A percentile compares a stretch with the other conserved stretches of the same genome.
Conservation (phyloP, 1,140 invertebrate species). For the Wasmannia auropunctata region DNA sequence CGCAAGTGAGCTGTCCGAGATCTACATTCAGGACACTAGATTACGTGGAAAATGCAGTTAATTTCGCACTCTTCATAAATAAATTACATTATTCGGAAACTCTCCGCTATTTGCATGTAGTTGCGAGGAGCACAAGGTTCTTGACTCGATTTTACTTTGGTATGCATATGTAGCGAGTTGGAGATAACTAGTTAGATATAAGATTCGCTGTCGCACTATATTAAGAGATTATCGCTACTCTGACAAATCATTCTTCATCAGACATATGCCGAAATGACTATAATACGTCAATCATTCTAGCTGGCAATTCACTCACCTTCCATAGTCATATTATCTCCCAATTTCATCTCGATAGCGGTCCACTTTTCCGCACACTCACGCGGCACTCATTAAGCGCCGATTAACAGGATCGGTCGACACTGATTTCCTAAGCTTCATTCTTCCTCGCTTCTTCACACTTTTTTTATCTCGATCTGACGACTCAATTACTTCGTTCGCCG, state of each 20-base stretch:
- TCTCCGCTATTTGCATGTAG: not conserved
- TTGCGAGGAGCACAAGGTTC: not conserved
- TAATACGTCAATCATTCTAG: not conserved
- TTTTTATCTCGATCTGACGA: not conserved
- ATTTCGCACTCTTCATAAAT: not conserved
- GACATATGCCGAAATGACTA: not conserved
- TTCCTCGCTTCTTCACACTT: slow-evolving; percentile 16
- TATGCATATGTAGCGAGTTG: not conserved
- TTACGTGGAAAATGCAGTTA: not conserved
- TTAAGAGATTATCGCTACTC: not conserved
- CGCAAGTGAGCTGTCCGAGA: not conserved
- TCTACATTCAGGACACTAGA: not conserved
- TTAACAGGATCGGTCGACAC: not conserved
- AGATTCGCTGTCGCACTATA: not conserved
- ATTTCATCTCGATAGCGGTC: slow-evolving; percentile 68
- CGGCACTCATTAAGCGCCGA: slow-evolving; percentile 28
- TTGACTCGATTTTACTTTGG: not conserved
- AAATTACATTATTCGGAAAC: not conserved
- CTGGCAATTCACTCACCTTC: slow-evolving; percentile 62
- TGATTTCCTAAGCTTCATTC: not conserved
- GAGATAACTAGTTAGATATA: not conserved
- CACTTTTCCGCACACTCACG: slow-evolving; percentile 4
- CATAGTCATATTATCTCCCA: slow-evolving; percentile 72
- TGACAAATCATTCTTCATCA: slow-evolving; percentile 5
- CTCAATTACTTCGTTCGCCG: slow-evolving; percentile 1